phyloP scores from a whole-genome alignment of 2,113 vertebrate genomes.

The Leptobrachium leishanense region DNA sequence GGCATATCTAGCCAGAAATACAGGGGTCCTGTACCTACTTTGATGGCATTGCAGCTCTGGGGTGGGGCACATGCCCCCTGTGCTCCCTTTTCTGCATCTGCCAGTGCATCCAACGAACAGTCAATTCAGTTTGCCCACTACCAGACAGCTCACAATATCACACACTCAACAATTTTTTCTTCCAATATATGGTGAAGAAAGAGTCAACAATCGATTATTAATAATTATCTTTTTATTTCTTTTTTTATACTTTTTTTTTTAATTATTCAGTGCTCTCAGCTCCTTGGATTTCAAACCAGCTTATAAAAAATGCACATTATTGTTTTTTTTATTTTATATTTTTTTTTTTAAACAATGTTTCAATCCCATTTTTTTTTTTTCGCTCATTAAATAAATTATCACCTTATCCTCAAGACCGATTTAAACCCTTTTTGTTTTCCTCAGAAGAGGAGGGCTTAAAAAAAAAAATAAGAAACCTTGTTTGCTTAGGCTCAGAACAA shows the following conservation, averaged over 20 bases:
- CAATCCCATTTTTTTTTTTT: slow-evolving; percentile 19
- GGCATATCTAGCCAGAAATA: too few species aligned
- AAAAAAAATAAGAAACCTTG: slow-evolving; percentile 20
- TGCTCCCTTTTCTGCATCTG: too few species aligned
- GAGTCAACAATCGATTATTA: slow-evolving; percentile 20
- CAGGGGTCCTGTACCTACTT: too few species aligned
- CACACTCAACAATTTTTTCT: too few species aligned
- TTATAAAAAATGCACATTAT: slow-evolving; percentile 50
- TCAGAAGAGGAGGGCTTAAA: slow-evolving; percentile 16
- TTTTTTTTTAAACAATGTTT: slow-evolving; percentile 42
- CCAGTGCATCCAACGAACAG: background rate
- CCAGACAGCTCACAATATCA: too few species aligned
- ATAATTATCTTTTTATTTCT: slow-evolving; percentile 45
- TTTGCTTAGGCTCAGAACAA: slow-evolving; percentile 66
- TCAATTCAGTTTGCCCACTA: background rate
- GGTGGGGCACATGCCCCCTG: too few species aligned
- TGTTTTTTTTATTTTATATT: slow-evolving; percentile 37
- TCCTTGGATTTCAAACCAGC: slow-evolving; percentile 45
- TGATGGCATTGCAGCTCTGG: too few species aligned
- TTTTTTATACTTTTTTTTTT: slow-evolving; percentile 36
- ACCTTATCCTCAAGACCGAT: slow-evolving; percentile 21
- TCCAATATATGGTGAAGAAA: slow-evolving; percentile 3
- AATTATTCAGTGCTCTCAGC: slow-evolving; percentile 46
- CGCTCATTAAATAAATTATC: slow-evolving; percentile 45
- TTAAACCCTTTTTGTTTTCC: slow-evolving; percentile 8